A percentile compares a stretch with the other conserved stretches of the same genome.
Evolutionary conservation across 2,113 vertebrate genomes (phyloP).

Genomic region (Diadophis punctatus): DNA sequence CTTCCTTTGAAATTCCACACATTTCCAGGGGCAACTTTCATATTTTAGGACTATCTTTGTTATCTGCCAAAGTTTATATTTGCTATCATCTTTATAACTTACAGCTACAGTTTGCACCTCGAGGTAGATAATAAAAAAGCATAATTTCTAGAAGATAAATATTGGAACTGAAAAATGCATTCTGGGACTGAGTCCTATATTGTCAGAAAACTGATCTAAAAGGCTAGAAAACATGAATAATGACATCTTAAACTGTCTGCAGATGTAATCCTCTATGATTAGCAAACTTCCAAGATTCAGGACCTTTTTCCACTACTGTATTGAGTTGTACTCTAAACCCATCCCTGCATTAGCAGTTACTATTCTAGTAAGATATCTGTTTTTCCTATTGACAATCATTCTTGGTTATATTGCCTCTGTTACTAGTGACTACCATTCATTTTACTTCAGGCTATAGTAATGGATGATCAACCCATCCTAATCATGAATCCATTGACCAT

Average conservation of each 20-base stretch:
- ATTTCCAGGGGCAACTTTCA: background rate
- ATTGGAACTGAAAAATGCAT: background rate
- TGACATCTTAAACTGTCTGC: background rate
- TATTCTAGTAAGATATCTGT: background rate
- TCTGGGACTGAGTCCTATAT: background rate
- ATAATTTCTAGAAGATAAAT: background rate
- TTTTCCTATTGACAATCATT: background rate
- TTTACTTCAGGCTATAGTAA: background rate
- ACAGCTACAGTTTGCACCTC: background rate
- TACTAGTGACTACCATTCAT: background rate
- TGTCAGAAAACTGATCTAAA: background rate
- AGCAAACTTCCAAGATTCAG: background rate
- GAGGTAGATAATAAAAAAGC: background rate
- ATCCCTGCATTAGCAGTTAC: background rate
- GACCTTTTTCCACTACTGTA: background rate
- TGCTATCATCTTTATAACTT: background rate
- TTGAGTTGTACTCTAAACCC: background rate
- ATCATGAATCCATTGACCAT: background rate
- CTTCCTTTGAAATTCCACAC: background rate
- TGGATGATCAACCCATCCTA: background rate
- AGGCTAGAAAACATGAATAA: background rate
- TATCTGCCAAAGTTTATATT: background rate
- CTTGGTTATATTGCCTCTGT: background rate
- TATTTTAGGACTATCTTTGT: no score
- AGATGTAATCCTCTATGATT: background rate